A percentile compares a stretch with the other conserved stretches of the same genome.
phyloP scores from a whole-genome alignment of 2,888 invertebrate species.

The Hirtodrosophila histrioides region DNA sequence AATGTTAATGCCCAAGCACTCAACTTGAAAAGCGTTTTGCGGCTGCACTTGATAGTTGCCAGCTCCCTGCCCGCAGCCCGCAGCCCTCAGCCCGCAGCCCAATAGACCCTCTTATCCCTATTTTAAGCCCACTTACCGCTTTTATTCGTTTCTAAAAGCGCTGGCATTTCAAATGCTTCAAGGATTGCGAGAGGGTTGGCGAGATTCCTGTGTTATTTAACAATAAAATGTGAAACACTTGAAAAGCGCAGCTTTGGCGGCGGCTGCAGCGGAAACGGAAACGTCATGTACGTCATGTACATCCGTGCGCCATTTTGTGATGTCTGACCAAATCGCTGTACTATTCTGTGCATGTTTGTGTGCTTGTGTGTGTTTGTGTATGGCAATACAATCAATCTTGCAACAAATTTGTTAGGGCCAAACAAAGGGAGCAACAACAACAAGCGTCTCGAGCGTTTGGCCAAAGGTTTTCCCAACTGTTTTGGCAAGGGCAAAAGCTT shows the following conservation, averaged over 20 bases:
- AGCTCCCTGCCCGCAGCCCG: constrained; percentile 3
- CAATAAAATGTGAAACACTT: constrained; percentile 64
- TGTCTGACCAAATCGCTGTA: constrained; percentile 52
- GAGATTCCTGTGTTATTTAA: constrained; percentile 28
- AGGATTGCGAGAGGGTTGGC: background rate
- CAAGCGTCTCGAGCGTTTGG: constrained; percentile 41
- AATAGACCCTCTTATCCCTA: background rate
- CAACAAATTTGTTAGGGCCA: constrained; percentile 68
- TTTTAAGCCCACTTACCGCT: constrained; percentile 15
- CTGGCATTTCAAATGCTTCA: constrained; percentile 30
- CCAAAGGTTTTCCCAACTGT: constrained; percentile 40
- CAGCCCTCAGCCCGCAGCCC: background rate
- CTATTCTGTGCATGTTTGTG: constrained; percentile 11
- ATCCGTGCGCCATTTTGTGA: constrained; percentile 65
- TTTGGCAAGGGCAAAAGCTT: constrained; percentile 47
- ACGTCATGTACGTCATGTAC: constrained; percentile 78
- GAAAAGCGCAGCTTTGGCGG: constrained; percentile 54
- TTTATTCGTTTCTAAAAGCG: constrained; percentile 49
- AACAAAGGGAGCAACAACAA: constrained; percentile 18
- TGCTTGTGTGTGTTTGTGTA: constrained; percentile 26
- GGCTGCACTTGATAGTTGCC: constrained; percentile 59
- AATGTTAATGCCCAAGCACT: constrained; percentile 70
- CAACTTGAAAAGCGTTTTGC: constrained; percentile 66
- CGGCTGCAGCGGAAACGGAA: constrained; percentile 78
- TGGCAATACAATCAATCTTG: constrained; percentile 79